Evolutionary conservation across 2,888 invertebrate genomes (phyloP), one percentile per base, ranked within the genome.

Genomic region (Mechanitis messenoides): DNA sequence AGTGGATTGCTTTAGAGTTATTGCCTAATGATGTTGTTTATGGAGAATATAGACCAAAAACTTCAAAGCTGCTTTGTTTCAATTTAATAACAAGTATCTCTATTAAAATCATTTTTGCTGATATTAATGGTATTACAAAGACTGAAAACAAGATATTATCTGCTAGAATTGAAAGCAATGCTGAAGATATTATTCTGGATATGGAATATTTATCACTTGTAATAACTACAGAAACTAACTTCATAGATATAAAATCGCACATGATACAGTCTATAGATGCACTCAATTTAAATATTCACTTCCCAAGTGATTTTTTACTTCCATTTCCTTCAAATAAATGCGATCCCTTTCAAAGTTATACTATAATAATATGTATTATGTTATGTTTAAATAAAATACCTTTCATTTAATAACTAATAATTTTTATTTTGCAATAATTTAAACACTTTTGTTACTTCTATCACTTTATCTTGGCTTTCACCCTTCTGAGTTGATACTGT

Each of bases 231-330:
- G 89, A 87, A 66, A 74, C 78, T 1, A 79, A 68, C 60, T 91
- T 89, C 55, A 72, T 87, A 31, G 87, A 90, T 63, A 72, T 77
- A n/a, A 83, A 83, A 58, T 78, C 80, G 4, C 75, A 75, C 53
- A 68, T 73, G 35, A 72, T 75, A 33, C 79, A 85, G 66, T 83
- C 83, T 69, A 93, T 93, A 7, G 91, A 91, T 61, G 91, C 92
- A 62, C 94, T 94, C 28, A 91, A 92, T 64, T 86, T 94, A 61
- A 91, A 93, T 71, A 90, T 94, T 62, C 90, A 91, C 77, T 85
- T 95, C 60, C 94, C 95, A 1, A 90, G 91, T 68, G 93, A 95
- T 78, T 95, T 95, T 77, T 95, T 95, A 79, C 94, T 94, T 74
- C 95, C 95, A 1, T 93, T 93, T 70, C 80, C 91, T 60, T 79